Percentiles rank a stretch among this genome's conserved stretches.
phyloP scores from a whole-genome alignment of 2,888 invertebrate genomes.

The Perithous albicinctus region DNA sequence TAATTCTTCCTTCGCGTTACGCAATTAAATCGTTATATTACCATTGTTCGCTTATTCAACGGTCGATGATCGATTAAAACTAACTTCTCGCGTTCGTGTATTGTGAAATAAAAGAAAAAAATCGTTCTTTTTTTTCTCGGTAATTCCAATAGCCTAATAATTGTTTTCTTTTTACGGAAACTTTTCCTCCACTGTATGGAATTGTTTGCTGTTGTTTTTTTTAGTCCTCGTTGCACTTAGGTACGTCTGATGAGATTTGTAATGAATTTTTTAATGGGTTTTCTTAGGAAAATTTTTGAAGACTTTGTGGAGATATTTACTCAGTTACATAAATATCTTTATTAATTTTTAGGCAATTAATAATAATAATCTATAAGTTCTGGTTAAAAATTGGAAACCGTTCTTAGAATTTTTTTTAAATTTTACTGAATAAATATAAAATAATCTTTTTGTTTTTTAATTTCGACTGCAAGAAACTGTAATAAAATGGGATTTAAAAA shows the following conservation, averaged over 20 bases:
- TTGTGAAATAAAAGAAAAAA: neutral
- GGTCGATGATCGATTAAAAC: slow-evolving; percentile 17
- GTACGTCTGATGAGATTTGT: slow-evolving; percentile 2
- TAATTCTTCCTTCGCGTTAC: neutral
- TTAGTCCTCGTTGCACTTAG: neutral
- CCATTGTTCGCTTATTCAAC: slow-evolving; percentile 5
- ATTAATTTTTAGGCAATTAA: no score
- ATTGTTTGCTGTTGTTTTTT: neutral
- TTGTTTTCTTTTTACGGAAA: slow-evolving; percentile 13
- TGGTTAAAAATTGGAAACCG: no score
- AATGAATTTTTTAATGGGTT: slow-evolving; percentile 17
- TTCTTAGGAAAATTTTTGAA: slow-evolving; percentile 16
- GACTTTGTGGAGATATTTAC: neutral
- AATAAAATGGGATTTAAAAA: no score
- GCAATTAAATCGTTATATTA: slow-evolving; percentile 16
- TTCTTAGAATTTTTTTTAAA: no score
- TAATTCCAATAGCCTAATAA: neutral
- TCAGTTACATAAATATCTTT: neutral
- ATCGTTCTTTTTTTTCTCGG: neutral
- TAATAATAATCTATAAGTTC: neutral
- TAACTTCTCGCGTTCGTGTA: neutral
- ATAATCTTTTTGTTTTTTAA: no score
- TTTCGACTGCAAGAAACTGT: no score
- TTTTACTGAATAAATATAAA: no score
- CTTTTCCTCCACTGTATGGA: slow-evolving; percentile 7